Evolutionary conservation across 2,888 invertebrate genomes (phyloP).

Genomic region (Parnassius orleans): DNA sequence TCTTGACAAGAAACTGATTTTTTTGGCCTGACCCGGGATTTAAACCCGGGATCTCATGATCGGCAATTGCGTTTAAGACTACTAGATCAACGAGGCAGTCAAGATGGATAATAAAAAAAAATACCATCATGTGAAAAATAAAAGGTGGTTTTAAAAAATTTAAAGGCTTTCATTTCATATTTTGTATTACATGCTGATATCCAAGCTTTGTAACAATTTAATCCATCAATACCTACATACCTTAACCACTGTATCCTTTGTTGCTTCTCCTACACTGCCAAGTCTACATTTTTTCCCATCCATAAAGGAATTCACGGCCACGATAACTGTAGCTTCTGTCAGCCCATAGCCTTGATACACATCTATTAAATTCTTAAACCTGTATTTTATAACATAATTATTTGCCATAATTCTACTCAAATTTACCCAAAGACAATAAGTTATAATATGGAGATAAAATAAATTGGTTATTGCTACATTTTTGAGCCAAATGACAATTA

Average conservation of each 20-base stretch:
- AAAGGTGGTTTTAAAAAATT: too few relatives aligned
- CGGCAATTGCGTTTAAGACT: too few relatives aligned
- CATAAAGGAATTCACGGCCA: conserved; percentile 29
- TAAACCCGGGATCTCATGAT: too few relatives aligned
- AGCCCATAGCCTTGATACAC: conserved; percentile 47
- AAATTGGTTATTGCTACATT: neutral
- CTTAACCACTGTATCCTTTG: conserved; percentile 37
- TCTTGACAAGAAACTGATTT: too few relatives aligned
- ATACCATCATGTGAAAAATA: too few relatives aligned
- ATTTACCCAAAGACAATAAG: conserved; percentile 9
- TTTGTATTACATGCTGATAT: too few relatives aligned
- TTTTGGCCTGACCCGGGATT: too few relatives aligned
- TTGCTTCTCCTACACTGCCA: conserved; percentile 40
- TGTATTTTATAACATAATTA: conserved; percentile 20
- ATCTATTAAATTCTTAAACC: conserved; percentile 39
- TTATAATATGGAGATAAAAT: too few relatives aligned
- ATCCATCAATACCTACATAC: conserved; percentile 29
- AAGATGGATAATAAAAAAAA: too few relatives aligned
- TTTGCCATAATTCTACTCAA: neutral
- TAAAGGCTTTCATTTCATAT: too few relatives aligned
- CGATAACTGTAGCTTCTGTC: conserved; percentile 41
- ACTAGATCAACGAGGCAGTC: too few relatives aligned
- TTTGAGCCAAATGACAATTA: neutral
- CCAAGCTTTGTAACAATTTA: too few relatives aligned
- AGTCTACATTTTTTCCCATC: conserved; percentile 26